A percentile compares a stretch with the other conserved stretches of the same genome.
Conservation (phyloP, 2,797 vertebrate species). For the Silurus aristotelis region DNA sequence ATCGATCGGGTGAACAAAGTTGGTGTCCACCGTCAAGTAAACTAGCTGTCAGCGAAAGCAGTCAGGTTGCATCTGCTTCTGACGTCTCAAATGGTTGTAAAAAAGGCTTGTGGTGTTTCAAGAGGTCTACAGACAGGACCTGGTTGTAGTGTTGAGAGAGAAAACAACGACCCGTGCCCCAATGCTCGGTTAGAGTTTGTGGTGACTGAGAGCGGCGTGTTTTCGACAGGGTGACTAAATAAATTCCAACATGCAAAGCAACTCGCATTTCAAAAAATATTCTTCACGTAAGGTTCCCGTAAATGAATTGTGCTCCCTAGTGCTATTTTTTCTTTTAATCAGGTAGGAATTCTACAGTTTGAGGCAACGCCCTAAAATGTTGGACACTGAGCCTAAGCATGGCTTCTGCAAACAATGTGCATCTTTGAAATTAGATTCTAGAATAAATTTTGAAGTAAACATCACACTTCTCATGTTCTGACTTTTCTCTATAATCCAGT, state of each 20-base stretch:
- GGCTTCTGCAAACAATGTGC: not conserved
- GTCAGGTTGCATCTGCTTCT: not conserved
- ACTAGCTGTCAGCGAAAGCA: not conserved
- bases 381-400: not conserved
- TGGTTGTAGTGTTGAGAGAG: not conserved
- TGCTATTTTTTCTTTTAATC: not conserved
- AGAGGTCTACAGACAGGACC: not conserved
- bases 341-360: not conserved
- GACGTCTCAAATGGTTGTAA: conserved; percentile 14
- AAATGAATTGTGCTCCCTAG: not conserved
- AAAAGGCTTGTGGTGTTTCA: not conserved
- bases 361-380: not conserved
- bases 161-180: too few relatives aligned
- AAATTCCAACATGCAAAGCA: not conserved
- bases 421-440: not conserved
- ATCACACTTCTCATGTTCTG: not conserved
- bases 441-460: not conserved
- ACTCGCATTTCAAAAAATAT: not conserved
- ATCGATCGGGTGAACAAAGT: not conserved
- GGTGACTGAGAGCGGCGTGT: not conserved
- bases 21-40: not conserved
- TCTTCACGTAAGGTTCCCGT: not conserved
- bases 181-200: not conserved
- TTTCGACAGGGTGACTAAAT: not conserved
- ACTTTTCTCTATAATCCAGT: not conserved